Evolutionary conservation across 2,113 vertebrate species (phyloP).

Genomic region (human (Homo sapiens)): GRCh38 chr4:6964001-6964500

Average conservation of each 20-base stretch:
- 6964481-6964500: not conserved
- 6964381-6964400: rapidly evolving
- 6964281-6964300: not conserved
- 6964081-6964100: not conserved
- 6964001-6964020: too few relatives aligned
- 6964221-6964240: rapidly evolving
- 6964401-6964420: not conserved
- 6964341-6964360: not conserved
- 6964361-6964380: rapidly evolving
- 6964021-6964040: too few relatives aligned
- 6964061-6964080: too few relatives aligned
- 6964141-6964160: not conserved
- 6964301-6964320: rapidly evolving
- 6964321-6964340: not conserved
- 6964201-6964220: not conserved
- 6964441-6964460: not conserved
- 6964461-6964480: not conserved
- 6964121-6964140: not conserved
- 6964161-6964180: not conserved
- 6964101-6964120: not conserved
- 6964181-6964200: not conserved
- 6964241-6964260: too few relatives aligned
- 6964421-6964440: not conserved
- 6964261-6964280: too few relatives aligned
- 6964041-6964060: too few relatives aligned